phyloP scores from a whole-genome alignment of 2,113 vertebrate genomes.

The Stigmatopora nigra region DNA sequence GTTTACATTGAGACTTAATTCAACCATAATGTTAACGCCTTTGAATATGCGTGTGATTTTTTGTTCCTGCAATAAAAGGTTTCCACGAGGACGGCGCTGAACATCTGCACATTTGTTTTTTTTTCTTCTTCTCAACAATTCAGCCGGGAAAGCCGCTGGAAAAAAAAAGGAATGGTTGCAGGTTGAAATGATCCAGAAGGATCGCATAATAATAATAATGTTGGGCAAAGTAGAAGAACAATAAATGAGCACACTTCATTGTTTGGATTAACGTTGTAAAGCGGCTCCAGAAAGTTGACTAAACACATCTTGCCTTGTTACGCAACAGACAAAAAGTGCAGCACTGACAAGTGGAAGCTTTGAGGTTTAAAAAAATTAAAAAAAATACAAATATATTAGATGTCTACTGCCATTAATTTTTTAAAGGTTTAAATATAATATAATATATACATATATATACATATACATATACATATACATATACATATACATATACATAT shows the following conservation, averaged over 20 bases:
- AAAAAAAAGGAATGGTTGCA: background rate
- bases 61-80: background rate
- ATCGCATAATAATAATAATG: constrained; percentile 3
- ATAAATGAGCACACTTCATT: constrained; percentile 6
- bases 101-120: background rate
- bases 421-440: no score
- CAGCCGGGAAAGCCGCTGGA: background rate
- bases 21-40: background rate
- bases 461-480: no score
- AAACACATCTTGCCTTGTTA: background rate
- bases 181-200: constrained; percentile 4
- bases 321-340: background rate
- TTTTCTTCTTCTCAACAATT: no score
- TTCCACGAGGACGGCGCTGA: background rate
- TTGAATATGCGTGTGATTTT: background rate
- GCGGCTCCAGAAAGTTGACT: constrained; percentile 35
- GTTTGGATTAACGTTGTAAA: constrained; percentile 46
- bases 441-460: no score
- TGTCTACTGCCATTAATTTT: no score
- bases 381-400: no score
- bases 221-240: background rate
- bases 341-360: constrained; percentile 1
- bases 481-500: no score
- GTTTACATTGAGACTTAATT: no score
- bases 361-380: background rate